These are phyloP conservation scores for Himalopsyche kuldschensis DNA, from an alignment of 2,888 invertebrate genomes.

Conservation along the genomic window DNA sequence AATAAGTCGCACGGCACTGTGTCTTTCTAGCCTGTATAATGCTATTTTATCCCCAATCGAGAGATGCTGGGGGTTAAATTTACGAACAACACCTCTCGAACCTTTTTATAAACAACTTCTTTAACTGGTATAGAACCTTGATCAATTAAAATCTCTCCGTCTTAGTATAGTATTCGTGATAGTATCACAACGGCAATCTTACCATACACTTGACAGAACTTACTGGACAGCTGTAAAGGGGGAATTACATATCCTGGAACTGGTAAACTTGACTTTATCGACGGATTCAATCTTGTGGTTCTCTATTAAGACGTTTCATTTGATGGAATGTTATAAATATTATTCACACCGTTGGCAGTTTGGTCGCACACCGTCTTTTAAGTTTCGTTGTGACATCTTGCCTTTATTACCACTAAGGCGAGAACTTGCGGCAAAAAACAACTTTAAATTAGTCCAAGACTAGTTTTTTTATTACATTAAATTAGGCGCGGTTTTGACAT, in stretches of 20 bases:
- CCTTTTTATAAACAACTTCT: neutral
- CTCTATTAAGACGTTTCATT: constrained; percentile 35
- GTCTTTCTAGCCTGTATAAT: neutral
- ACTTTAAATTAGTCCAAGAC: neutral
- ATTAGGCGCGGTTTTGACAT: neutral
- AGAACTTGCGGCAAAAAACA: neutral
- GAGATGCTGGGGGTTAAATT: neutral
- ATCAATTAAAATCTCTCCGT: neutral
- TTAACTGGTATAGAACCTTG: neutral
- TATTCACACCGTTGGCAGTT: constrained; percentile 25
- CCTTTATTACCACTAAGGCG: neutral
- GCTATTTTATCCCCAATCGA: neutral
- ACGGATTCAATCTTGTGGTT: constrained; percentile 15
- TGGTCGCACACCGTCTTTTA: neutral
- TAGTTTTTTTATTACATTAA: neutral
- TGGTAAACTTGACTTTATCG: constrained; percentile 22
- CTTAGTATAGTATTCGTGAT: neutral
- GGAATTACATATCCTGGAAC: neutral
- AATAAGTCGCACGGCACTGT: neutral
- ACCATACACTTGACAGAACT: neutral
- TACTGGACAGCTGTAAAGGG: neutral
- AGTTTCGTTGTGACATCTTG: neutral
- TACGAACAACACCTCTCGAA: neutral
- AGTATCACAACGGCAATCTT: neutral
- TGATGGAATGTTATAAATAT: constrained; percentile 31